phyloP scores from a whole-genome alignment of 2,888 invertebrate species.

The Mayetiola destructor region DNA sequence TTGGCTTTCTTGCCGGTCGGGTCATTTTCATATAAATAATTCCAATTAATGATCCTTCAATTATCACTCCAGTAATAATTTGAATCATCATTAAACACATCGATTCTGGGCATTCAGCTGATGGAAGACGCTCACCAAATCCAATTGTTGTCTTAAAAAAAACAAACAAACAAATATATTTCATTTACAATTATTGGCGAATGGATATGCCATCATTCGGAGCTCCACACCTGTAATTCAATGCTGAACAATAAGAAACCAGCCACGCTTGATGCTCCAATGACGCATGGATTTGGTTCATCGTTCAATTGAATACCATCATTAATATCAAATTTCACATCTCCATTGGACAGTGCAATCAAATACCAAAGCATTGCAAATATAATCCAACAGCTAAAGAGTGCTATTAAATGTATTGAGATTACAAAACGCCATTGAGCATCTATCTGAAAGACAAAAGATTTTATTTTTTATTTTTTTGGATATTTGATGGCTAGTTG shows the following conservation, averaged over 20 bases:
- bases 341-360: conserved; percentile 39
- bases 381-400: conserved; percentile 60
- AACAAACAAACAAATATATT: not conserved
- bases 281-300: conserved; percentile 66
- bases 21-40: conserved; percentile 85
- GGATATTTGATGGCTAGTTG: too few relatives aligned
- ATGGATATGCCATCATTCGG: not conserved
- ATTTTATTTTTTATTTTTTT: not conserved
- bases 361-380: conserved; percentile 41
- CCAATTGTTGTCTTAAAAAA: conserved; percentile 64
- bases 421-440: conserved; percentile 84
- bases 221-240: conserved; percentile 69
- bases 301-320: conserved; percentile 37
- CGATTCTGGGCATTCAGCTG: conserved; percentile 79
- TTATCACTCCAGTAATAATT: conserved; percentile 74
- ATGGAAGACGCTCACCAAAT: conserved; percentile 71
- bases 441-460: conserved; percentile 42
- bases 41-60: conserved; percentile 66
- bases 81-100: conserved; percentile 81
- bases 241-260: conserved; percentile 83
- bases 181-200: not conserved
- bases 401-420: conserved; percentile 69
- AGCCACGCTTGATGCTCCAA: conserved; percentile 65
- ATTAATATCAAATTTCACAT: conserved; percentile 47
- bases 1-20: conserved; percentile 40